Conservation (phyloP, 2,888 invertebrate genomes). For the Ryuthela nishihirai region DNA sequence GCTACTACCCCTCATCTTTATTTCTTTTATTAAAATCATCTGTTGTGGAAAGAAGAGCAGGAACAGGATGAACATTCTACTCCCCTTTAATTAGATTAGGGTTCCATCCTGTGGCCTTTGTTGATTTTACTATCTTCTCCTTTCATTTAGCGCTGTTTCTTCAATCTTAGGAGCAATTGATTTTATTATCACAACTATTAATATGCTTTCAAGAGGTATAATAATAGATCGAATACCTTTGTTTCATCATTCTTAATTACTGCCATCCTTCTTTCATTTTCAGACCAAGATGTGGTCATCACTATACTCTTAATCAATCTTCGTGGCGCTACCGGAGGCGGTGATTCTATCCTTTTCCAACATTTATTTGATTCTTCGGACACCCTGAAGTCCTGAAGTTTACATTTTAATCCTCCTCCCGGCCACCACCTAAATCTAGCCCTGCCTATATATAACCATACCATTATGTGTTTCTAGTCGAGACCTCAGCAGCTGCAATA, state of each 20-base stretch:
- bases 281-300: slow-evolving; percentile 73
- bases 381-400: slow-evolving; percentile 79
- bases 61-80: slow-evolving; percentile 74
- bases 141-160: slow-evolving; percentile 69
- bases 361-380: slow-evolving; percentile 86
- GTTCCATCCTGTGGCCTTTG: slow-evolving; percentile 63
- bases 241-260: slow-evolving; percentile 68
- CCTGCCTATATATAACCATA: too few relatives aligned
- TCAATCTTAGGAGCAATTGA: slow-evolving; percentile 72
- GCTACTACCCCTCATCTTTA: slow-evolving; percentile 63
- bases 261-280: slow-evolving; percentile 66
- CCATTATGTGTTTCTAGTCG: too few relatives aligned
- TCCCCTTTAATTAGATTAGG: slow-evolving; percentile 64
- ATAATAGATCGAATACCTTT: slow-evolving; percentile 61
- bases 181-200: slow-evolving; percentile 71
- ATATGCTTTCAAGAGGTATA: slow-evolving; percentile 63
- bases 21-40: slow-evolving; percentile 61
- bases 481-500: too few relatives aligned
- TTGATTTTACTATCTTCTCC: slow-evolving; percentile 72
- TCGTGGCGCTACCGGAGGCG: slow-evolving; percentile 72
- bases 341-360: slow-evolving; percentile 75
- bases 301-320: slow-evolving; percentile 76
- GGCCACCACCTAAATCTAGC: too few relatives aligned
- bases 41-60: slow-evolving; percentile 66
- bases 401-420: slow-evolving; percentile 81